A percentile compares a stretch with the other conserved stretches of the same genome.
Evolutionary conservation across 2,113 vertebrate genomes (phyloP).

Genomic region (Pontoporia blainvillei): DNA sequence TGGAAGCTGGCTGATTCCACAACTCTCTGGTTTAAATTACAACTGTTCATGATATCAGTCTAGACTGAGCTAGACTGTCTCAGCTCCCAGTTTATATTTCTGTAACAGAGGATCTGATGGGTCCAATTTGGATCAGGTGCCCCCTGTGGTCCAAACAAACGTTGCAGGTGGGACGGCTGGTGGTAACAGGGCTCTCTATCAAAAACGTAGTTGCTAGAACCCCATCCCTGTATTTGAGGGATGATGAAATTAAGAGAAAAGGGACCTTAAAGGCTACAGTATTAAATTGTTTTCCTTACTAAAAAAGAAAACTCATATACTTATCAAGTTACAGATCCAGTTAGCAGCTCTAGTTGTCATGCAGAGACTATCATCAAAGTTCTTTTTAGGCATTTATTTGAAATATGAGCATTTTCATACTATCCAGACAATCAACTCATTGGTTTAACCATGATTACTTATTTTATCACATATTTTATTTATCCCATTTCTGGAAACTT

Average conservation of each 20-base stretch:
- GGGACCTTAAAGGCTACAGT: neutral
- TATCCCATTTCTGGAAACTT: slow-evolving; percentile 17
- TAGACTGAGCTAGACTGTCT: neutral
- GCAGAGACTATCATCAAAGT: neutral
- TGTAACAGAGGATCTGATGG: neutral
- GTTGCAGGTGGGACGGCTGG: neutral
- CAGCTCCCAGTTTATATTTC: neutral
- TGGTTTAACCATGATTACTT: neutral
- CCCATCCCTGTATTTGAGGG: neutral
- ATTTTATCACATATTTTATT: slow-evolving; percentile 1
- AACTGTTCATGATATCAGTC: neutral
- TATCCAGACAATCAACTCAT: neutral
- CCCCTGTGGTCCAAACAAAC: neutral
- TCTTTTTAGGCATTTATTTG: slow-evolving; percentile 11
- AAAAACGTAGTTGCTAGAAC: neutral
- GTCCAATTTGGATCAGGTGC: neutral
- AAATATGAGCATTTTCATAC: neutral
- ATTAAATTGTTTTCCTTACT: neutral
- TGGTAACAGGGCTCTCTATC: neutral
- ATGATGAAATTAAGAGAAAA: neutral
- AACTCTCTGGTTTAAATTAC: neutral
- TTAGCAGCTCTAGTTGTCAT: neutral
- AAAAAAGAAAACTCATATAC: neutral
- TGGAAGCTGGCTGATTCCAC: neutral
- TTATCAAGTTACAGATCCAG: neutral